Percentiles rank a stretch among this genome's conserved stretches.
Conservation (phyloP, 2,113 vertebrate genomes). For the Trogon melanurus region DNA sequence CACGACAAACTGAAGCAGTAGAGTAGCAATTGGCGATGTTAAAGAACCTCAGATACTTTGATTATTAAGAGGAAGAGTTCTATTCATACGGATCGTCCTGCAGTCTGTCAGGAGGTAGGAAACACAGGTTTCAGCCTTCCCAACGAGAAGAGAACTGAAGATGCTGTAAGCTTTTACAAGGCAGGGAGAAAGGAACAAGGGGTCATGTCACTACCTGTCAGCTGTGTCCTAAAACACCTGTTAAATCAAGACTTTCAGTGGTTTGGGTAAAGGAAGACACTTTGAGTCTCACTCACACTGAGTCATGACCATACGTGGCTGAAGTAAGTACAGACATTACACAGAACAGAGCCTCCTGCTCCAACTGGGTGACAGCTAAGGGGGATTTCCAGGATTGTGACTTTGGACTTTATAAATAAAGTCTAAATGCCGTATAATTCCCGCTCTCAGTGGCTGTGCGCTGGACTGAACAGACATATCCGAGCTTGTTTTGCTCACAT, state of each 20-base stretch:
- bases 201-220: background rate
- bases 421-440: background rate
- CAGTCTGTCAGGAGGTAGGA: background rate
- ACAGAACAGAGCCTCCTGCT: background rate
- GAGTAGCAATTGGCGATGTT: background rate
- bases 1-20: background rate
- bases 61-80: background rate
- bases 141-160: background rate
- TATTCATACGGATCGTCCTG: background rate
- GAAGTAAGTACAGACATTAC: background rate
- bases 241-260: background rate
- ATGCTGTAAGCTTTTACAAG: background rate
- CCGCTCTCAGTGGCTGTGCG: background rate
- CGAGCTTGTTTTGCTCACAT: constrained; percentile 24
- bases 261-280: background rate
- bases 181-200: background rate
- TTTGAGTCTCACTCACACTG: background rate
- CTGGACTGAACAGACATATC: background rate
- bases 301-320: accelerated
- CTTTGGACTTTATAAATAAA: background rate
- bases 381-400: background rate
- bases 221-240: background rate
- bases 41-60: background rate
- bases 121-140: background rate
- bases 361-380: background rate